Percentiles rank a stretch among this genome's conserved stretches.
Conservation (phyloP, 2,888 invertebrate genomes). For the Iphiclides podalirius region DNA sequence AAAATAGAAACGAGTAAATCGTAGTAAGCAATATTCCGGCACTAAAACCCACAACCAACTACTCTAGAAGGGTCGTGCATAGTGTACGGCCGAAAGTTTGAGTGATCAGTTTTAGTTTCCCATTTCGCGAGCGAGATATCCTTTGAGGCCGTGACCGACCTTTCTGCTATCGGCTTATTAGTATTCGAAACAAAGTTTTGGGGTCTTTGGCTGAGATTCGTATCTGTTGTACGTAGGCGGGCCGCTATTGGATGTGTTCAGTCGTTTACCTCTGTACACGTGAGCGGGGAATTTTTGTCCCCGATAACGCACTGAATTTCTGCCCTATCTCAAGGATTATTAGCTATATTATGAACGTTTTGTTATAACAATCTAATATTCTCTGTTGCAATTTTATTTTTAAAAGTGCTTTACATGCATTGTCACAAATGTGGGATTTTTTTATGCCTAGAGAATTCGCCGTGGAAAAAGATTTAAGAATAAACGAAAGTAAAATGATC, state of each 20-base stretch:
- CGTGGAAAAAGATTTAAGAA: too few species aligned
- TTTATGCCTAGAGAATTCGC: too few species aligned
- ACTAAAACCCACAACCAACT: background rate
- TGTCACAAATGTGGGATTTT: too few species aligned
- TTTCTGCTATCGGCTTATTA: conserved; percentile 55
- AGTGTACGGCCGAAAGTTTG: background rate
- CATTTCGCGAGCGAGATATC: conserved; percentile 38
- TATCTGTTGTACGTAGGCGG: conserved; percentile 55
- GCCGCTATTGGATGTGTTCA: conserved; percentile 47
- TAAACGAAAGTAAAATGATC: too few species aligned
- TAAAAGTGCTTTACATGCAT: too few species aligned
- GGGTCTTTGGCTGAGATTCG: conserved; percentile 58
- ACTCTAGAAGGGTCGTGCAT: background rate
- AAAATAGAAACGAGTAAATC: background rate
- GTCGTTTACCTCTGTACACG: conserved; percentile 4
- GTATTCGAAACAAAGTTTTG: conserved; percentile 67
- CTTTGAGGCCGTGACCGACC: conserved; percentile 45
- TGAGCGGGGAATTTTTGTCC: background rate
- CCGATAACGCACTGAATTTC: background rate
- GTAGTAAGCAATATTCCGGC: background rate
- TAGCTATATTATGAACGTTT: too few species aligned
- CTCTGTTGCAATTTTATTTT: too few species aligned
- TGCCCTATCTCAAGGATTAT: background rate
- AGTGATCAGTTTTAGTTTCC: conserved; percentile 38
- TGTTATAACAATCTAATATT: too few species aligned